Conservation (phyloP, 2,113 vertebrate species). For the Syngnathoides biaculeatus region DNA sequence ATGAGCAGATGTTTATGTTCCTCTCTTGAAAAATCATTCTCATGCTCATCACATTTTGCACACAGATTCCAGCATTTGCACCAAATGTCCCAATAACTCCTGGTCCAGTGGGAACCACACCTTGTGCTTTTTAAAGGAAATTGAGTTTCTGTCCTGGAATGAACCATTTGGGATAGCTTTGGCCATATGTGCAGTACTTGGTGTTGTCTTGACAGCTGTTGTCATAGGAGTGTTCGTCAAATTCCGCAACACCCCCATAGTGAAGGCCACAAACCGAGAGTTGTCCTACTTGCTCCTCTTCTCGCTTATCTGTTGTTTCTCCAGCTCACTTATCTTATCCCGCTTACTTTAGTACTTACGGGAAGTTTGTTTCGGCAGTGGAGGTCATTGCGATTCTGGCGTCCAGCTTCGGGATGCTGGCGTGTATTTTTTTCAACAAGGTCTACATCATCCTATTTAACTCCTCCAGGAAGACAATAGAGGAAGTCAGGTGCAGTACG, state of each 20-base stretch:
- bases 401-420: constrained; percentile 91
- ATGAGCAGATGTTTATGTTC: not conserved
- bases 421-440: constrained; percentile 98
- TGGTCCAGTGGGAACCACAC: constrained; percentile 98
- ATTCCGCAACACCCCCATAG: constrained; percentile 92
- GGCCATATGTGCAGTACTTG: constrained; percentile 87
- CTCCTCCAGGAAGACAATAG: constrained; percentile 90
- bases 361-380: constrained; percentile 95
- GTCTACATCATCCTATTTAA: constrained; percentile 98
- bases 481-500: constrained; percentile 94
- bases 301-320: constrained; percentile 95
- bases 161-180: constrained; percentile 94
- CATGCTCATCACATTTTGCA: constrained; percentile 15
- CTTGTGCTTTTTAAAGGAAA: constrained; percentile 92
- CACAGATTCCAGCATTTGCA: constrained; percentile 88
- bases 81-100: constrained; percentile 89
- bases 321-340: constrained; percentile 93
- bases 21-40: not conserved
- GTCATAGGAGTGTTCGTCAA: constrained; percentile 89
- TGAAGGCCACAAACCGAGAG: constrained; percentile 94
- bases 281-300: constrained; percentile 93
- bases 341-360: constrained; percentile 91
- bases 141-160: constrained; percentile 93
- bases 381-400: constrained; percentile 95
- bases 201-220: constrained; percentile 87